Base-by-base conservation (phyloP, 1,140 invertebrate species). In the Drosophila kurseongensis region DNA sequence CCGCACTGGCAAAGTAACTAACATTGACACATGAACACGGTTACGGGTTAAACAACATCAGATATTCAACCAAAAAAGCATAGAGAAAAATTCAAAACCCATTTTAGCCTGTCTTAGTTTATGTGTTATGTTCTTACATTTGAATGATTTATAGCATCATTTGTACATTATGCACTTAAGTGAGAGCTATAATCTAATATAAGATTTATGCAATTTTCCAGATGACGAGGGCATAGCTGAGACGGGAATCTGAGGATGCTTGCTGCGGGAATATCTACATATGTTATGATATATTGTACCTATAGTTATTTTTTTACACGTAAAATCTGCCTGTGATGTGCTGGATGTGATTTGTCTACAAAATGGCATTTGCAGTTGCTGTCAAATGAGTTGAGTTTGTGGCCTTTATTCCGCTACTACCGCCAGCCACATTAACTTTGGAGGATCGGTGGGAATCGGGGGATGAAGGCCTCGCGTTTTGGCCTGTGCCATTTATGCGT, bases 211-310 rank as follows among this genome's bases (percentile, higher is more conserved):
- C n/a, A 18, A 32, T 60, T 69, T 92, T 92, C 68, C 94, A 98
- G 97, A 98, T 95, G 97, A 98, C 93, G 97, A 98, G 94, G 97
- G 97, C 77, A 98, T 98, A 93, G 97, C 97, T 29, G 97, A 98
- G 93, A 97, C 97, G 60, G 97, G 97, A 92, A 98, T 98, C 95
- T 98, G 93, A 96, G 14, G 44, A 57, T 69, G 77, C 38, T 55
- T 62, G 72, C 44, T 81, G 61, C 42, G 60, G 60, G 4, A 41
- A 73, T 60, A 63, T 45, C 61, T 51, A 50, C 66, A 45, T 29
- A 55, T 18, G 38, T 48, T 78, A 71, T 42, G 16, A 18, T 61
- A 61, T 47, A 65, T 58, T 38, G 57, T 72, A 68, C 62, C 56
- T 72, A 78, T 47, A 63, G 56, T 69, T 69, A 75, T 69, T 63